Percentiles rank a stretch among this genome's conserved stretches.
Evolutionary conservation across 2,888 invertebrate species (phyloP).

Genomic region (Tanypteryx hageni): DNA sequence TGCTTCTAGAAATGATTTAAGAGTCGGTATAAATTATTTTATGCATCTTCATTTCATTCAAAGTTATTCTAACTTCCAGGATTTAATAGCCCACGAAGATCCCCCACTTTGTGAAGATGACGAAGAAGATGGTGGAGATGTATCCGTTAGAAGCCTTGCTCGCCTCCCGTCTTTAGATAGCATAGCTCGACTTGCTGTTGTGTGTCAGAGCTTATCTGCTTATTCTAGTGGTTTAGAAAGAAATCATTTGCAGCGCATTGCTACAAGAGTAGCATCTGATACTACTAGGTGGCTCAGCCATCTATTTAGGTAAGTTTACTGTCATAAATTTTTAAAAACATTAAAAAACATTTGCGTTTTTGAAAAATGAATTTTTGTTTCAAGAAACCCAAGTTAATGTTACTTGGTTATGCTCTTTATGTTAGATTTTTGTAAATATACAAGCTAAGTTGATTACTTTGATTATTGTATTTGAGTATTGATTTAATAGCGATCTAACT

Average conservation of each 20-base stretch:
- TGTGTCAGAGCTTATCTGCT: conserved; percentile 93
- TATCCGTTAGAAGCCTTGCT: conserved; percentile 71
- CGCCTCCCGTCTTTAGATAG: conserved; percentile 74
- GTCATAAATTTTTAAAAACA: neutral
- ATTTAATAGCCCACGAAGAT: conserved; percentile 74
- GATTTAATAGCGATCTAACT: neutral
- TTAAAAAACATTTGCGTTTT: too few species aligned
- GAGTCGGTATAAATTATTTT: neutral
- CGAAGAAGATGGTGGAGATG: conserved; percentile 67
- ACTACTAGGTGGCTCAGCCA: conserved; percentile 92
- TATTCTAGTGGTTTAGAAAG: conserved; percentile 90
- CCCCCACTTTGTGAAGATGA: conserved; percentile 67
- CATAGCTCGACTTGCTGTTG: conserved; percentile 81
- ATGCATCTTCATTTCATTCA: neutral
- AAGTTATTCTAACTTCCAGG: conserved; percentile 69
- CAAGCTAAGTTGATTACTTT: too few species aligned
- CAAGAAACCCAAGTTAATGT: neutral
- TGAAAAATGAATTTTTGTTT: too few species aligned
- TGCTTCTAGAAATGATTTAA: neutral
- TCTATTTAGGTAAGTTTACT: conserved; percentile 83
- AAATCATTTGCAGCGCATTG: conserved; percentile 86
- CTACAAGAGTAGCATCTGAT: conserved; percentile 89
- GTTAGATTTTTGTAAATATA: neutral
- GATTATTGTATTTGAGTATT: neutral
- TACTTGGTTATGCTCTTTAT: conserved; percentile 43